Conservation (phyloP, 92 coral and sea anemone genomes). For the Epizoanthus fatuus region DNA sequence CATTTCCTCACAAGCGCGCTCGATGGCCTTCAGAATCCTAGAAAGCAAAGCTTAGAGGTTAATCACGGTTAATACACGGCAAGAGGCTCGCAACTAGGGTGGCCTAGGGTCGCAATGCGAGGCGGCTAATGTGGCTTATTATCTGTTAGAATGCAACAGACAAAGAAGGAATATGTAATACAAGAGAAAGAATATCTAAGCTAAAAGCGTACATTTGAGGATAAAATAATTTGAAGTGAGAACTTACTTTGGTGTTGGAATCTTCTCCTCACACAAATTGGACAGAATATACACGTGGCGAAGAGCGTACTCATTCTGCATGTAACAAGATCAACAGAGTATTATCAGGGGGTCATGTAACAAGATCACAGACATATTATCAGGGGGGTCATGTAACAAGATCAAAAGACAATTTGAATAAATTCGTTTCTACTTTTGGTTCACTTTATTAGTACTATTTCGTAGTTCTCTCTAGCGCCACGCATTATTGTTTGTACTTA, state of each 20-base stretch:
- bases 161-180: not conserved
- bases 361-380: too few species aligned
- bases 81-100: too few species aligned
- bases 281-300: constrained; percentile 93
- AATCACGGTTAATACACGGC: not conserved
- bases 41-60: not conserved
- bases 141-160: too few species aligned
- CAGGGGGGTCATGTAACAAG: too few species aligned
- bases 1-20: constrained; percentile 36
- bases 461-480: too few species aligned
- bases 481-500: too few species aligned
- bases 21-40: constrained; percentile 65
- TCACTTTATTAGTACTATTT: too few species aligned
- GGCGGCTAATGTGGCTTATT: too few species aligned
- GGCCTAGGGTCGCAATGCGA: too few species aligned
- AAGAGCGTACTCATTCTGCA: constrained; percentile 93
- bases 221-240: not conserved
- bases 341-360: too few species aligned
- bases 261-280: constrained; percentile 89
- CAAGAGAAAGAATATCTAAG: not conserved
- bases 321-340: not conserved
- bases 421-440: too few species aligned
- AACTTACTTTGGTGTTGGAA: constrained; percentile 78
- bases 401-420: too few species aligned
- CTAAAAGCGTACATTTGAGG: not conserved